Conservation (phyloP, 2,888 invertebrate species). For the Didymodactylos carnosus region DNA sequence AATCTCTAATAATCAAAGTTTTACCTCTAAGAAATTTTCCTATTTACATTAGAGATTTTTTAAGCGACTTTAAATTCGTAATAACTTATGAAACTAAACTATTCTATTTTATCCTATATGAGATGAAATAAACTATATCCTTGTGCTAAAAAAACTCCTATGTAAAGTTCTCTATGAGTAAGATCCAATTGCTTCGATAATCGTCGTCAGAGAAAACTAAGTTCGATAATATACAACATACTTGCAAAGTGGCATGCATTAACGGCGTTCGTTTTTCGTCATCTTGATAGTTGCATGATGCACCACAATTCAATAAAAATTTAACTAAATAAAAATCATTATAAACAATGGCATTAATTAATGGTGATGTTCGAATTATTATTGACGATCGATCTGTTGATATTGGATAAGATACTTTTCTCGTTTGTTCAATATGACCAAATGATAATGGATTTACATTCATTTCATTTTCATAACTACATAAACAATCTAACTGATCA, state of each 20-base stretch:
- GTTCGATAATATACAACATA: no score
- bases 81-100: no score
- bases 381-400: background rate
- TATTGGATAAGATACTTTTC: background rate
- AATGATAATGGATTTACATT: background rate
- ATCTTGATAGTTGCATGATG: conserved; percentile 25
- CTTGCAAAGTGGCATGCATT: conserved; percentile 33
- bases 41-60: no score
- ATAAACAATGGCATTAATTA: background rate
- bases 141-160: no score
- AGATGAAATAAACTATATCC: no score
- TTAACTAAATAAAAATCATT: background rate
- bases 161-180: no score
- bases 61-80: no score
- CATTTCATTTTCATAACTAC: background rate
- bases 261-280: conserved; percentile 38
- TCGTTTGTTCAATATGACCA: background rate
- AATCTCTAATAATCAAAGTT: no score
- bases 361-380: background rate
- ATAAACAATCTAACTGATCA: background rate
- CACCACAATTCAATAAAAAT: background rate
- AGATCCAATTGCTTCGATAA: no score
- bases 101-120: no score
- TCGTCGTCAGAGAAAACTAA: no score
- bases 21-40: no score